Base-by-base conservation (phyloP, 2,113 vertebrate genomes). In the Thinocorus orbignyianus region DNA sequence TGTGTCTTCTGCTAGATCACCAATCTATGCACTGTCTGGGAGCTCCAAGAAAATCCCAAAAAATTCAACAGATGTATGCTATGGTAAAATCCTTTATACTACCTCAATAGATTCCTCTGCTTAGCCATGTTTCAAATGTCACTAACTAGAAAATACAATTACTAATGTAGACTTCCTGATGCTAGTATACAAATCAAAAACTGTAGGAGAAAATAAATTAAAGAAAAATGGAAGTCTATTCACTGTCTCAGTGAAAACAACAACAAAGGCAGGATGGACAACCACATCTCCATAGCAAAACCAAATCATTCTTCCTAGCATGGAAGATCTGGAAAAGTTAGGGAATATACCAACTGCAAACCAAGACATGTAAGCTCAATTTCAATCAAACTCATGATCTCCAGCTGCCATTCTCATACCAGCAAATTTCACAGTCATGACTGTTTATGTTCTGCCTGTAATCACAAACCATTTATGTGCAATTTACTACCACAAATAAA, bases 401-500 rank as follows among this genome's bases (percentile, higher is more conserved):
- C 55, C 35, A 64, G 25, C 60, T 51, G 35, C 62, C 51, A 19
- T 55, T 80, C 30, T 41, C 68, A 30, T 48, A 73, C 8, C 30
- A 48, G 20, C 10, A 73, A 77, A 66, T 88, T 86, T 83, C 85
- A 82, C 26, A 71, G 49, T 64, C 85, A 60, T 71, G 51, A 52
- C 20, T 78, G 76, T 88, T 93, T 86, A 88, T 41, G 42, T 74
- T 90, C 74, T 69, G 26, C 81, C 55, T 93, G 71, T 57, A 95
- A 91, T 54, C 42, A 86, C 64, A 94, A 89, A 54, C 82, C 46
- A 86, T 74, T 87, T 51, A 52, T 58, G 33, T 55, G 22, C 17
- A 64, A 86, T 88, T 92, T 92, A 61, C 65, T 91, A n/a, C 46
- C 46, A 78, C 13, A 10, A 94, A 88, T 70, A 86, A 93, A 94